Percentiles rank a stretch among this genome's conserved stretches.
phyloP scores from a whole-genome alignment of 2,797 vertebrate species.

The Semotilus atromaculatus region DNA sequence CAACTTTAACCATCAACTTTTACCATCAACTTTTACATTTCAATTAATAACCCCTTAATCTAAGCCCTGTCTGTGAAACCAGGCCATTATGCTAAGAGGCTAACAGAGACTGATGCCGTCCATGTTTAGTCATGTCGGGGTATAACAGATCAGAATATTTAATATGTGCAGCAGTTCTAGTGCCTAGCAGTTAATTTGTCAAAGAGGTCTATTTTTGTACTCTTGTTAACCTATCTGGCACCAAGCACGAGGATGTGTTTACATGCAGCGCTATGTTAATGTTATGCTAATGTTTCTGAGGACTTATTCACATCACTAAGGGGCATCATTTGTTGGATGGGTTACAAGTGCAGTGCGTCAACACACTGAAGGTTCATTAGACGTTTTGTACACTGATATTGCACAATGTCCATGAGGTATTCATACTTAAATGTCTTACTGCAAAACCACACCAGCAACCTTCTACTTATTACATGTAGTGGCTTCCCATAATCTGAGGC shows the following conservation, averaged over 20 bases:
- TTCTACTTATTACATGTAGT: conserved; percentile 35
- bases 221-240: conserved; percentile 67
- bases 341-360: conserved; percentile 10
- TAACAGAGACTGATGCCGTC: conserved; percentile 35
- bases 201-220: conserved; percentile 70
- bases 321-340: background rate
- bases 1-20: background rate
- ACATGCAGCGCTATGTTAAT: conserved; percentile 49
- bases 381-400: conserved; percentile 21
- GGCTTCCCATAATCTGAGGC: conserved; percentile 32
- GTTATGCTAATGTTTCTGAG: conserved; percentile 47
- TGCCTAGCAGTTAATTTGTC: conserved; percentile 70
- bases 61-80: background rate
- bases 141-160: conserved; percentile 67
- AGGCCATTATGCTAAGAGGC: background rate
- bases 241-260: conserved; percentile 69
- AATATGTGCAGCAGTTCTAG: conserved; percentile 64
- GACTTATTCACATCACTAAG: conserved; percentile 12
- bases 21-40: background rate
- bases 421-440: conserved; percentile 31
- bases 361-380: background rate
- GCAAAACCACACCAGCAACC: conserved; percentile 40
- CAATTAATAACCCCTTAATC: background rate
- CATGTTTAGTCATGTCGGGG: conserved; percentile 68
- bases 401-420: background rate